A percentile compares a stretch with the other conserved stretches of the same genome.
These are phyloP conservation scores for Paratrypauchen microcephalus DNA, from an alignment of 2,797 vertebrate species.

Conservation along the genomic window DNA sequence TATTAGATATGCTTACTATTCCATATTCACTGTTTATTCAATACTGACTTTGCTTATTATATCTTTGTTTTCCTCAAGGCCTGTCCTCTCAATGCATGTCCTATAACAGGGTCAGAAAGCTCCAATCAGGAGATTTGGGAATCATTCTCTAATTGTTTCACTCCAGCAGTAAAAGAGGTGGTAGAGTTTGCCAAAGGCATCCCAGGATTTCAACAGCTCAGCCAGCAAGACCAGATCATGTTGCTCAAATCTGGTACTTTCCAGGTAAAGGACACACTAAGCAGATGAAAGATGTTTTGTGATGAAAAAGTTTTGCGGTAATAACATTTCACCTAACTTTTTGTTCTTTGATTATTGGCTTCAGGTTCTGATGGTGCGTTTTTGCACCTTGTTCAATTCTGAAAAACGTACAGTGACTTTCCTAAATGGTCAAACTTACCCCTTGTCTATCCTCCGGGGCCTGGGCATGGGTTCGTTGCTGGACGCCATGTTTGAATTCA, in stretches of 20 bases:
- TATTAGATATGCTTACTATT: slow-evolving; percentile 3
- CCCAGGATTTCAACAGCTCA: slow-evolving; percentile 79
- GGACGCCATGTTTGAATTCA: slow-evolving; percentile 83
- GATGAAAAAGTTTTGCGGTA: neutral
- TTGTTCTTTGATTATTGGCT: slow-evolving; percentile 72
- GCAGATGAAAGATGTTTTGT: neutral
- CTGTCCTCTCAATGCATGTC: slow-evolving; percentile 80
- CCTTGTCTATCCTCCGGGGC: slow-evolving; percentile 72
- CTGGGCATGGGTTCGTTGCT: slow-evolving; percentile 79
- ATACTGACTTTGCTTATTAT: neutral
- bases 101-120: slow-evolving; percentile 69
- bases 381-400: slow-evolving; percentile 79
- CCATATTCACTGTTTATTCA: neutral
- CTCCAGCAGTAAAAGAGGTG: slow-evolving; percentile 83
- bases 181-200: slow-evolving; percentile 84
- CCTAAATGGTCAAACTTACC: slow-evolving; percentile 80
- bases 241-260: slow-evolving; percentile 84
- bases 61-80: slow-evolving; percentile 60
- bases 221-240: slow-evolving; percentile 83
- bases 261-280: slow-evolving; percentile 66
- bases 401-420: slow-evolving; percentile 75
- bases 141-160: slow-evolving; percentile 84
- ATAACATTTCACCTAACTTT: neutral
- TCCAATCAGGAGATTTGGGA: slow-evolving; percentile 84
- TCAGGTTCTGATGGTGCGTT: slow-evolving; percentile 83